These are phyloP conservation scores for Bryconaethiops microstoma DNA, from an alignment of 2,797 vertebrate genomes.

Conservation along the genomic window DNA sequence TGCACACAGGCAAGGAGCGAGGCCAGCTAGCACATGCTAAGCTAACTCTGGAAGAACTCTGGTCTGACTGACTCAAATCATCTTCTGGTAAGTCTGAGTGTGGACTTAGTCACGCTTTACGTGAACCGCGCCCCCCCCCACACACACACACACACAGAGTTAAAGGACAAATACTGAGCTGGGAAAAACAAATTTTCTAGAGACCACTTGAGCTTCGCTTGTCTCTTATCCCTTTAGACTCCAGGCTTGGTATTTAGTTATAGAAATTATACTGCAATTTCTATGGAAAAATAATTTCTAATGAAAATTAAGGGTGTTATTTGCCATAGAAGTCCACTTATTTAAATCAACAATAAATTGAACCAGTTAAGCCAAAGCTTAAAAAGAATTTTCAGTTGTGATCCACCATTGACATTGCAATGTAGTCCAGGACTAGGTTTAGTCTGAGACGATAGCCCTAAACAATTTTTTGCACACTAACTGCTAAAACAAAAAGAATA, in stretches of 20 bases:
- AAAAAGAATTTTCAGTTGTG: no score
- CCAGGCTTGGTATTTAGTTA: not conserved
- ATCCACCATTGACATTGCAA: no score
- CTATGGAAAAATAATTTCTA: not conserved
- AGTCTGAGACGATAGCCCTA: no score
- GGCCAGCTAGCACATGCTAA: conserved; percentile 51
- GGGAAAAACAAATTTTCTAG: no score
- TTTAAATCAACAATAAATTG: no score
- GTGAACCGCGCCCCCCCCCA: no score
- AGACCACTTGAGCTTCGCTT: not conserved
- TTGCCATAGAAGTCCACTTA: no score
- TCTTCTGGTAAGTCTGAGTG: not conserved
- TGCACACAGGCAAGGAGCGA: conserved; percentile 60
- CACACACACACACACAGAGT: no score
- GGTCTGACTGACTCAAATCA: conserved; percentile 66
- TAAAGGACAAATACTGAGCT: not conserved
- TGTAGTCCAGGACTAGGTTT: no score
- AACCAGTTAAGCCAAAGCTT: no score
- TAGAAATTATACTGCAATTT: not conserved
- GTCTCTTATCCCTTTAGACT: no score
- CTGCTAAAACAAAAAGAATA: not conserved
- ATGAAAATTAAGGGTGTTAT: no score
- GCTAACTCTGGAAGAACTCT: conserved; percentile 63
- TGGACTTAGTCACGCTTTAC: not conserved
- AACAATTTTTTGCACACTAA: not conserved